Evolutionary conservation across 2,113 vertebrate species (phyloP), one percentile per base, ranked within the genome.

Genomic region (rat (Rattus norvegicus)): DNA sequence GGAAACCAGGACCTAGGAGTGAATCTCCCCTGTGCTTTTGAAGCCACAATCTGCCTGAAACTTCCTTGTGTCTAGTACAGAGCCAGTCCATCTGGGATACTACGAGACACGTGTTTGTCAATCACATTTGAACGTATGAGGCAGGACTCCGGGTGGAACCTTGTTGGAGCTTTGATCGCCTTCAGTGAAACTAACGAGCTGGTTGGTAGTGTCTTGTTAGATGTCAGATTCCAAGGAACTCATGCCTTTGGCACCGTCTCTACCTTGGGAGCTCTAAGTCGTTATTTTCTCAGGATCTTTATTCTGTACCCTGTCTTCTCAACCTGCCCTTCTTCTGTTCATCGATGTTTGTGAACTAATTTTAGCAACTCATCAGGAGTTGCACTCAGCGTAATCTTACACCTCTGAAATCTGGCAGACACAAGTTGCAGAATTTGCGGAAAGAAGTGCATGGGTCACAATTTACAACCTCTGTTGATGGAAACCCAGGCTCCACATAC

Each of bases 1-100:
- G 43, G 90, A 91, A 86, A 93, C 8, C 49, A 63, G 33, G 94
- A 96, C 88, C 65, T 80, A 84, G 95, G 96, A 97, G 97, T 76
- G 95, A 95, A 97, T 87, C 89, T 91, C 95, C 77, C 96, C 92
- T 90, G 8, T 19, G 36, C 5, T 79, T 93, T 63, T 56, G 39
- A 75, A 80, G 72, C 30, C 54, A 86, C 33, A 92, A 70, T 49
- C 33, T 79, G 92, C 43, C 11, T 33, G 20, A 65, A 49, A 79
- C 47, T 61, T 95, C 30, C 39, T 13, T 19, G 0, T 56, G 12
- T 83, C 80, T 73, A 30, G 39, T 47, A 70, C 77, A 75, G 5
- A 26, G 49, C 13, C 1, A 28, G 2, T 22, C 4, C 54, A 56
- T 54, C 7, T 43, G 76, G 61, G 5, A 33, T 30, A 11, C 17